Percentiles rank a stretch among this genome's conserved stretches.
These are phyloP conservation scores for Craterocephalus amniculus DNA, from an alignment of 2,797 vertebrate genomes.

Conservation along the genomic window DNA sequence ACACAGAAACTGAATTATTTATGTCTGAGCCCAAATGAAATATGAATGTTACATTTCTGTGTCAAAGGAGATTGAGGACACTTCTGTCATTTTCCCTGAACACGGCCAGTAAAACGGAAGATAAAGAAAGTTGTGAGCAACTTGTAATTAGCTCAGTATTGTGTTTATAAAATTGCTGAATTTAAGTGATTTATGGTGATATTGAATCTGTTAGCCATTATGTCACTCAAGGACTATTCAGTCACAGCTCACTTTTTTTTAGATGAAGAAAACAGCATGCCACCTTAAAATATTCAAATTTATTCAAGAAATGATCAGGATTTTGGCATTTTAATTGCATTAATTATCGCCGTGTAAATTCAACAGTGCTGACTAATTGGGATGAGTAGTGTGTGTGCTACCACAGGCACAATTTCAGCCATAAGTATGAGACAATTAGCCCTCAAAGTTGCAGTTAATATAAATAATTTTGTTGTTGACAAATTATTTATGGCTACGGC, in stretches of 20 bases:
- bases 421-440: constrained; percentile 58
- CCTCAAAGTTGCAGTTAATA: constrained; percentile 25
- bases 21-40: constrained; percentile 41
- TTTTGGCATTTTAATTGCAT: constrained; percentile 61
- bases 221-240: constrained; percentile 9
- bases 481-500: constrained; percentile 40
- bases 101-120: neutral
- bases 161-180: neutral
- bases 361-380: constrained; percentile 54
- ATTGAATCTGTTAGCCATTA: neutral
- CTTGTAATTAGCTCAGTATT: neutral
- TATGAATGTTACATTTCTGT: constrained; percentile 27
- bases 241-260: constrained; percentile 31
- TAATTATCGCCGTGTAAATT: constrained; percentile 60
- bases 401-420: constrained; percentile 39
- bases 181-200: neutral
- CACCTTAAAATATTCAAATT: constrained; percentile 56
- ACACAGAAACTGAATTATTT: constrained; percentile 51
- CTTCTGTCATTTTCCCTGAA: constrained; percentile 6
- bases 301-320: constrained; percentile 50
- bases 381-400: constrained; percentile 29
- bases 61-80: constrained; percentile 14
- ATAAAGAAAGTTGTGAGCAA: constrained; percentile 1
- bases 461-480: constrained; percentile 45
- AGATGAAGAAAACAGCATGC: constrained; percentile 30